Conservation (phyloP, 2,888 invertebrate species). For the Callinectes sapidus region DNA sequence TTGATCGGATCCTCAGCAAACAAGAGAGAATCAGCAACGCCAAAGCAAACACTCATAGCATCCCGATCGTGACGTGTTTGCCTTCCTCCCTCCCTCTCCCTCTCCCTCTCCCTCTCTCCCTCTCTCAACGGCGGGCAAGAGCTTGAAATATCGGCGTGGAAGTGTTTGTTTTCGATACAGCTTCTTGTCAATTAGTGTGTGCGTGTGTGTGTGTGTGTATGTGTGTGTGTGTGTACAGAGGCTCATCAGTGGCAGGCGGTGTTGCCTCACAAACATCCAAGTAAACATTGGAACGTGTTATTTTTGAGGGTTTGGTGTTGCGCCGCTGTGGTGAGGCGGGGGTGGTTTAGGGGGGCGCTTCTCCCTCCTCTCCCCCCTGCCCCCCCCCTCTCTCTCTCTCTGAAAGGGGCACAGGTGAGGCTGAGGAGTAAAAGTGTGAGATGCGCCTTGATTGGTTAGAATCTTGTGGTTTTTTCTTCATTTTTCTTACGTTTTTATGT, state of each 20-base stretch:
- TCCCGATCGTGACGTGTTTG: constrained; percentile 14
- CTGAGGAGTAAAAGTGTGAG: background rate
- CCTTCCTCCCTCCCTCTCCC: background rate
- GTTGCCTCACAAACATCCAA: background rate
- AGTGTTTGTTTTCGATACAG: constrained; percentile 47
- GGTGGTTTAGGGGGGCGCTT: background rate
- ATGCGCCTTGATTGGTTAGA: background rate
- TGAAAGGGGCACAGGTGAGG: background rate
- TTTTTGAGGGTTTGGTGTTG: constrained; percentile 21
- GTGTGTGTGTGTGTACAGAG: constrained; percentile 34
- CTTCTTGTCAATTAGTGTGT: constrained; percentile 42
- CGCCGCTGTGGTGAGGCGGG: background rate
- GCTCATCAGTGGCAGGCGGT: background rate
- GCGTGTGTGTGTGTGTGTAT: constrained; percentile 12
- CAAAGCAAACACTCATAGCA: background rate
- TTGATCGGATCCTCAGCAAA: constrained; percentile 15
- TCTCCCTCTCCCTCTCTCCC: background rate
- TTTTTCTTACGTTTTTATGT: background rate
- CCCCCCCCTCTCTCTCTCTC: background rate
- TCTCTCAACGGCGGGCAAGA: background rate
- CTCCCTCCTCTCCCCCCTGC: background rate
- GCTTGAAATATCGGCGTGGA: background rate
- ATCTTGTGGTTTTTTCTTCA: background rate
- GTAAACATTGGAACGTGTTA: constrained; percentile 44
- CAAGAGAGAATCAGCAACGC: constrained; percentile 8